phyloP scores from a whole-genome alignment of 2,113 vertebrate species.

The Phainopepla nitens region DNA sequence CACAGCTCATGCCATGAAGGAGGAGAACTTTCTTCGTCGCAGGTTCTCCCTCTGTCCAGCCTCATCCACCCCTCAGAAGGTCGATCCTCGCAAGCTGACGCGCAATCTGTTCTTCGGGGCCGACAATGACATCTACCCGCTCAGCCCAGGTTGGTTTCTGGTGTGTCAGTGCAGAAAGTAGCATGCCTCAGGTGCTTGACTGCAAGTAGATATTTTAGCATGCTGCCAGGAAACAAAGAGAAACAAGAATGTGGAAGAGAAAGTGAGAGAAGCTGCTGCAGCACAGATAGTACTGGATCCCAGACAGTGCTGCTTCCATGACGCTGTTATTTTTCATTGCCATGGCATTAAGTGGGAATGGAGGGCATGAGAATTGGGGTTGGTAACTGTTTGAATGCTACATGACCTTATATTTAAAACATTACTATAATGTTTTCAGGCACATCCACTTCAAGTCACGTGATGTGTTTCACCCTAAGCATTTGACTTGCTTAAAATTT shows the following conservation, averaged over 20 bases:
- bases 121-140: slow-evolving; percentile 82
- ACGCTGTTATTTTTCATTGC: not conserved
- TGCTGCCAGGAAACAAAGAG: not conserved
- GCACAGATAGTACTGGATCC: not conserved
- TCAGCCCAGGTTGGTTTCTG: slow-evolving; percentile 80
- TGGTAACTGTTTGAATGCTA: not conserved
- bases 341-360: rapidly evolving
- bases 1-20: slow-evolving; percentile 88
- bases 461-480: not conserved
- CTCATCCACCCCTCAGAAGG: slow-evolving; percentile 84
- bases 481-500: not conserved
- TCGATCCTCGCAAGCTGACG: slow-evolving; percentile 80
- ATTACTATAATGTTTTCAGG: not conserved
- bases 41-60: slow-evolving; percentile 89
- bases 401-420: not conserved
- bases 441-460: not conserved
- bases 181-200: not conserved
- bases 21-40: slow-evolving; percentile 89
- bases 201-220: not conserved
- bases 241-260: not conserved
- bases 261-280: not conserved
- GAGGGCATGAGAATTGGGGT: not conserved
- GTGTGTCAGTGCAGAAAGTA: not conserved
- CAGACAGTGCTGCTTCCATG: not conserved
- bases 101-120: slow-evolving; percentile 85